A percentile compares a stretch with the other conserved stretches of the same genome.
phyloP scores from a whole-genome alignment of 2,113 vertebrate species.

The Thamnophis sirtalis region DNA sequence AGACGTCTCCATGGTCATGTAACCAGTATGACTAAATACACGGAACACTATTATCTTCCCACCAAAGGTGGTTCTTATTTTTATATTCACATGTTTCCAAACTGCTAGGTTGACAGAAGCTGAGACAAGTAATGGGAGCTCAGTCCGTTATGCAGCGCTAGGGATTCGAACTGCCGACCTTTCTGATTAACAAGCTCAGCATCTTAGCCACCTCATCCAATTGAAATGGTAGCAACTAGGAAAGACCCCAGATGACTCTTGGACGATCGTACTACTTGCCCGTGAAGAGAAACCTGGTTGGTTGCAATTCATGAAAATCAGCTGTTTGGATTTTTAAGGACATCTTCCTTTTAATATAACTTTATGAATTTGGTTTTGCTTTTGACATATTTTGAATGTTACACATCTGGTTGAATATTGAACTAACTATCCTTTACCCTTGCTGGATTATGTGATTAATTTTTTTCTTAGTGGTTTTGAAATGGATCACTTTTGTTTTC shows the following conservation, averaged over 20 bases:
- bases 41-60: too few species aligned
- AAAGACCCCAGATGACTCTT: neutral
- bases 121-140: too few species aligned
- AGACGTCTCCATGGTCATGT: too few species aligned
- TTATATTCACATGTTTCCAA: too few species aligned
- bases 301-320: neutral
- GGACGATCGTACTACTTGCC: neutral
- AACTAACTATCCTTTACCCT: neutral
- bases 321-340: neutral
- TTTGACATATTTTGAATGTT: neutral
- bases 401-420: neutral
- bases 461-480: neutral
- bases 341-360: neutral
- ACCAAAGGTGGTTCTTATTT: too few species aligned
- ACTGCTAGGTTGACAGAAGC: too few species aligned
- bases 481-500: neutral
- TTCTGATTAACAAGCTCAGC: too few species aligned
- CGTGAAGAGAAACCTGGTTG: neutral
- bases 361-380: neutral
- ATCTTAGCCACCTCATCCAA: too few species aligned
- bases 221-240: neutral
- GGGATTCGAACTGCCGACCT: too few species aligned
- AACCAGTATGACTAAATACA: too few species aligned
- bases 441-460: neutral
- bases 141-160: too few species aligned